These are phyloP conservation scores for Troilus luridus DNA, from an alignment of 2,888 invertebrate genomes.

Conservation along the genomic window DNA sequence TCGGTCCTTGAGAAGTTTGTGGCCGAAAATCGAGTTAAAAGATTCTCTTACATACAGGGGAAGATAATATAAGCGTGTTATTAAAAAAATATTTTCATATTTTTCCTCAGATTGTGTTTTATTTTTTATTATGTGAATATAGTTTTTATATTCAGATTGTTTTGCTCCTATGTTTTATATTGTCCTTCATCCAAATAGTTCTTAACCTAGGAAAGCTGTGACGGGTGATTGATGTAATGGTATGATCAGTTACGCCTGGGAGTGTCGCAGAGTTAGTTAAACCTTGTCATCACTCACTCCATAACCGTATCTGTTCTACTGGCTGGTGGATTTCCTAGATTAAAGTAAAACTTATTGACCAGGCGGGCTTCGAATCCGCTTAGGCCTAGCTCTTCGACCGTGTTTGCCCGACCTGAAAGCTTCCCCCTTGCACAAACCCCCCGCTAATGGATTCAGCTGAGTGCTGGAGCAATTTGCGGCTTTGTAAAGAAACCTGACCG, in stretches of 20 bases:
- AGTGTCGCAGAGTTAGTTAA: neutral
- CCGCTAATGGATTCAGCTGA: conserved; percentile 8
- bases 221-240: neutral
- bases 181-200: neutral
- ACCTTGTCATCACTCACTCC: neutral
- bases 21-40: no score
- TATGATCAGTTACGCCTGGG: neutral
- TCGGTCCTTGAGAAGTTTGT: no score
- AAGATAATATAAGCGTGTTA: no score
- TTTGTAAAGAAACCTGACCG: neutral
- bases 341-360: neutral
- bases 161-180: neutral
- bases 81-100: no score
- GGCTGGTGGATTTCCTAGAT: neutral
- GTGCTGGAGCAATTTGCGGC: conserved; percentile 8
- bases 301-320: neutral
- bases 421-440: neutral
- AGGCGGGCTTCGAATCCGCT: neutral
- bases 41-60: no score
- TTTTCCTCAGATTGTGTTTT: no score
- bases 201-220: neutral
- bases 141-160: no score
- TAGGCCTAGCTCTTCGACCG: neutral
- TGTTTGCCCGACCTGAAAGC: conserved; percentile 6
- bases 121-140: no score